Evolutionary conservation across 2,797 vertebrate species (phyloP).

Genomic region (Sebastes aleutianus): DNA sequence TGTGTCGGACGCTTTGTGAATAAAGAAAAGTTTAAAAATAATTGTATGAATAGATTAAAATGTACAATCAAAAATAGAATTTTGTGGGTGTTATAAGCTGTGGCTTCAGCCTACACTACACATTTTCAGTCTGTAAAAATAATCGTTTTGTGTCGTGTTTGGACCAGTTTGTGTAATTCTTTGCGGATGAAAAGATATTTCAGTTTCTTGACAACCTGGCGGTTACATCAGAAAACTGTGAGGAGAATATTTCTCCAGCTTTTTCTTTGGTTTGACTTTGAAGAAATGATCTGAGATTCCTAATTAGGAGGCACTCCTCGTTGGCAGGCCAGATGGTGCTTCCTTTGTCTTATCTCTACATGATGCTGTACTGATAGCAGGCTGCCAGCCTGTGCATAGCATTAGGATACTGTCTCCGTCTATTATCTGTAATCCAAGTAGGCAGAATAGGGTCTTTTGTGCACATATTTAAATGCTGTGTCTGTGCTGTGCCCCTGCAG

Average conservation of each 20-base stretch:
- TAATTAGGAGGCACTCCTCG: not conserved
- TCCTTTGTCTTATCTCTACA: constrained; percentile 45
- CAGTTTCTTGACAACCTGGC: not conserved
- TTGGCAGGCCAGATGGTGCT: constrained; percentile 29
- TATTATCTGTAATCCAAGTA: constrained; percentile 42
- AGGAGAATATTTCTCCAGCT: not conserved
- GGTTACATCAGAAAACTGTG: not conserved
- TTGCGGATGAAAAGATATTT: not conserved
- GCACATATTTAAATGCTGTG: not conserved
- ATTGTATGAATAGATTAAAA: not conserved
- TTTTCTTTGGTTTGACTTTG: not conserved
- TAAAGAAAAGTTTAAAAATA: not conserved
- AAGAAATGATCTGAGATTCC: constrained; percentile 4
- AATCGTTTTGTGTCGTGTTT: not conserved
- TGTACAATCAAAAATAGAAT: not conserved
- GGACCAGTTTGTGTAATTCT: not conserved
- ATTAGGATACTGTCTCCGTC: constrained; percentile 26
- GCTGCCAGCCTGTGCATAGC: not conserved
- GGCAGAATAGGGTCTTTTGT: constrained; percentile 22
- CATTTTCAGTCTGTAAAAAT: not conserved
- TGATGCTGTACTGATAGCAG: constrained; percentile 16
- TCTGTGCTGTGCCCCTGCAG: constrained; percentile 69
- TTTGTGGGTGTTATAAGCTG: not conserved
- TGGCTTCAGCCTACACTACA: not conserved
- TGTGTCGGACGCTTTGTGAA: not conserved